These are phyloP conservation scores for Cuculus canorus DNA, from an alignment of 2,797 vertebrate genomes.

Conservation along the genomic window DNA sequence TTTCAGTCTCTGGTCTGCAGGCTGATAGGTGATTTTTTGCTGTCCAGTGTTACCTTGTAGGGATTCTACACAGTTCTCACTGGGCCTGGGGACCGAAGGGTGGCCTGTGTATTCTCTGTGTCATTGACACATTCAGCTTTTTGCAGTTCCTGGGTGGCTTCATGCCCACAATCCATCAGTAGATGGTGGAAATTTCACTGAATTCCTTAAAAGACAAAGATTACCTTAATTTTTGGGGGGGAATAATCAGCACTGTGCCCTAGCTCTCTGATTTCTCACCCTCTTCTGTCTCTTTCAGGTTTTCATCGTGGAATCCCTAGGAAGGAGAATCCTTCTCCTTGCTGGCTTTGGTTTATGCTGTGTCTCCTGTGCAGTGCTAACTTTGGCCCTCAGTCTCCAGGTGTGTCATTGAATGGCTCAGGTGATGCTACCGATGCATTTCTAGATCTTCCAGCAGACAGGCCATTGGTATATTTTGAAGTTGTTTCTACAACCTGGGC, in stretches of 20 bases:
- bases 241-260: background rate
- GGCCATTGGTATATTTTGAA: background rate
- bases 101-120: background rate
- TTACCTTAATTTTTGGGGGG: no score
- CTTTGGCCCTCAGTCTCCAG: conserved; percentile 86
- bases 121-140: background rate
- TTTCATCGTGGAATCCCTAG: conserved; percentile 89
- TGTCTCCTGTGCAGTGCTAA: conserved; percentile 82
- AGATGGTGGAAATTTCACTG: background rate
- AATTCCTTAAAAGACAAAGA: background rate
- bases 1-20: background rate
- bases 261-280: background rate
- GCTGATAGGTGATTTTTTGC: background rate
- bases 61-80: background rate
- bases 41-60: background rate
- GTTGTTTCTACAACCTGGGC: background rate
- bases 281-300: conserved; percentile 75
- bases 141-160: background rate
- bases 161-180: background rate
- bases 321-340: conserved; percentile 86
- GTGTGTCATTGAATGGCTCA: conserved; percentile 55
- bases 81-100: background rate
- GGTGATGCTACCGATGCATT: rapidly evolving
- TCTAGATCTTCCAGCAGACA: background rate
- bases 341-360: conserved; percentile 88